Evolutionary conservation across 2,797 vertebrate genomes (phyloP).

Genomic region (Lates japonicus): DNA sequence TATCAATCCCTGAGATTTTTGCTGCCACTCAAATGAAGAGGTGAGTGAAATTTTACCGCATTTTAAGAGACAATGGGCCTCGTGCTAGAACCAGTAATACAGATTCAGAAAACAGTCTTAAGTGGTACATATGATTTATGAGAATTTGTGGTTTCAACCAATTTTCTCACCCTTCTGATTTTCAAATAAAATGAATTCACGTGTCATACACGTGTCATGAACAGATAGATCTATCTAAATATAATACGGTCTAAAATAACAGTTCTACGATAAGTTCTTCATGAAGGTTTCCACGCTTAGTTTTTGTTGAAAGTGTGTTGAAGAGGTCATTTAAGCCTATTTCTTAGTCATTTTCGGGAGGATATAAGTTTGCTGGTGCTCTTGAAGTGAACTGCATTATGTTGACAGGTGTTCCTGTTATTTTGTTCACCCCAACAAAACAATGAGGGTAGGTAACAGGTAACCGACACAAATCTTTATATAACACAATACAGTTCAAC

Average conservation of each 20-base stretch:
- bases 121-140: not conserved
- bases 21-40: not conserved
- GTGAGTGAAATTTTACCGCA: not conserved
- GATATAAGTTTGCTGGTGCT: not conserved
- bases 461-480: not conserved
- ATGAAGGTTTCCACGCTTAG: too few species aligned
- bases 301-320: too few species aligned
- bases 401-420: not conserved
- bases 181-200: not conserved
- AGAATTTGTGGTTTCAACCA: not conserved
- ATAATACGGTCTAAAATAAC: too few species aligned
- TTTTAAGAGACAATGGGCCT: not conserved
- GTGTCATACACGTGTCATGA: not conserved
- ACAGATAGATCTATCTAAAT: too few species aligned
- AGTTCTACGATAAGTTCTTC: too few species aligned
- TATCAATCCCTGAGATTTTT: not conserved
- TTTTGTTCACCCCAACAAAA: not conserved
- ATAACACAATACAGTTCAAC: not conserved
- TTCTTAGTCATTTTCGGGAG: too few species aligned
- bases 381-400: not conserved
- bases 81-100: not conserved
- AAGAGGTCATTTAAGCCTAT: too few species aligned
- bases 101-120: not conserved
- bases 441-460: not conserved
- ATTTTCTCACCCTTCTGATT: not conserved